These are phyloP conservation scores for Brienomyrus brachyistius DNA, from an alignment of 2,113 vertebrate species.

Conservation along the genomic window DNA sequence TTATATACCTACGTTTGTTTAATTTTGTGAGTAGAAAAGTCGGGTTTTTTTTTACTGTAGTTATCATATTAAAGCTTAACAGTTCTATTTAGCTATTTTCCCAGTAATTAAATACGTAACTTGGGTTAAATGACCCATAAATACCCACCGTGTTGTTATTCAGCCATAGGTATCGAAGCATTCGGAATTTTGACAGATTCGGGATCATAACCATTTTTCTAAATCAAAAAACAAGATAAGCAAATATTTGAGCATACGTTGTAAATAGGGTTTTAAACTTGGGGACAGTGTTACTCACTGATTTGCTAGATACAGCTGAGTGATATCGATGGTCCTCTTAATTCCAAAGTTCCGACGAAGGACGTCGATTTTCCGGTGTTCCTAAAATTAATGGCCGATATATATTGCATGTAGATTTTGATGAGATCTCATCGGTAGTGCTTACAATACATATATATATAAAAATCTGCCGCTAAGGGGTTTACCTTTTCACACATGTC, in stretches of 20 bases:
- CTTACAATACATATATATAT: neutral
- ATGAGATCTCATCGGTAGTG: neutral
- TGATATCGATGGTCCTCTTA: slow-evolving; percentile 28
- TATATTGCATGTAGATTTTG: neutral
- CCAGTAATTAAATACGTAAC: neutral
- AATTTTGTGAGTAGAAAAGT: neutral
- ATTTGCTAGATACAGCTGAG: slow-evolving; percentile 21
- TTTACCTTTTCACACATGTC: neutral
- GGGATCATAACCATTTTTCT: slow-evolving; percentile 59
- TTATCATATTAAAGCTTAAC: neutral
- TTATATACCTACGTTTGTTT: neutral
- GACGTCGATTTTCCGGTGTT: slow-evolving; percentile 5
- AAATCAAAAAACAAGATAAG: slow-evolving; percentile 26
- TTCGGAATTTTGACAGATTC: slow-evolving; percentile 60
- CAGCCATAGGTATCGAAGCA: slow-evolving; percentile 66
- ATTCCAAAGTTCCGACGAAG: slow-evolving; percentile 8
- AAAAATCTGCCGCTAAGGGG: neutral
- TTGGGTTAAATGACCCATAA: neutral
- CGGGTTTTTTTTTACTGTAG: neutral
- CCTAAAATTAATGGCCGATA: neutral
- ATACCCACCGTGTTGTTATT: slow-evolving; percentile 66
- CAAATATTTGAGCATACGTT: neutral
- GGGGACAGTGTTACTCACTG: slow-evolving; percentile 18
- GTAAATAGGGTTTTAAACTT: neutral
- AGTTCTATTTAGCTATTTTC: neutral